These are phyloP conservation scores for Caretta caretta DNA, from an alignment of 2,113 vertebrate species.

Conservation along the genomic window DNA sequence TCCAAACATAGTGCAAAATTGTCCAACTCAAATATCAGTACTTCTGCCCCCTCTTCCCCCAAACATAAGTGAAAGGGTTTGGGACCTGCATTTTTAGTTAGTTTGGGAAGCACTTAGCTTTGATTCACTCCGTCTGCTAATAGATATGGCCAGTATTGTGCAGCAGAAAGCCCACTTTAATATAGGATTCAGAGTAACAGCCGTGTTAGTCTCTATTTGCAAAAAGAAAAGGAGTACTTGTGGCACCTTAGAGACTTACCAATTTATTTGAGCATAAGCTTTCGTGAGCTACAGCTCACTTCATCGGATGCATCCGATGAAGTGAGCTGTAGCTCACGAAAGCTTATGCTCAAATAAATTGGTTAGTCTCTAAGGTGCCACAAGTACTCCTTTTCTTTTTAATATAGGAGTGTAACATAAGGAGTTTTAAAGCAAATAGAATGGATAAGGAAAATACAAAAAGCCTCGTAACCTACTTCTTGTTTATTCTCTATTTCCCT, in stretches of 20 bases:
- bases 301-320: no score
- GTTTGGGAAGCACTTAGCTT: background rate
- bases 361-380: no score
- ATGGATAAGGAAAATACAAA: background rate
- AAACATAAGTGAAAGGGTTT: background rate
- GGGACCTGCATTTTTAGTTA: background rate
- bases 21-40: background rate
- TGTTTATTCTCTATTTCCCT: background rate
- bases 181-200: background rate
- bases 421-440: background rate
- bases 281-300: no score
- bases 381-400: background rate
- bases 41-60: background rate
- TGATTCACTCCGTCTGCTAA: background rate
- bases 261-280: no score
- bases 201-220: no score
- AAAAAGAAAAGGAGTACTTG: no score
- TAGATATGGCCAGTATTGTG: background rate
- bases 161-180: background rate
- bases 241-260: no score
- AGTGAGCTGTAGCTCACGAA: no score
- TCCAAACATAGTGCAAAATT: background rate
- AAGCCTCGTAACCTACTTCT: rapidly evolving
- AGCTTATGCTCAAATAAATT: no score
- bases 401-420: background rate